Base-by-base conservation (phyloP, 1,140 invertebrate genomes). In the Aphidius gifuensis region DNA sequence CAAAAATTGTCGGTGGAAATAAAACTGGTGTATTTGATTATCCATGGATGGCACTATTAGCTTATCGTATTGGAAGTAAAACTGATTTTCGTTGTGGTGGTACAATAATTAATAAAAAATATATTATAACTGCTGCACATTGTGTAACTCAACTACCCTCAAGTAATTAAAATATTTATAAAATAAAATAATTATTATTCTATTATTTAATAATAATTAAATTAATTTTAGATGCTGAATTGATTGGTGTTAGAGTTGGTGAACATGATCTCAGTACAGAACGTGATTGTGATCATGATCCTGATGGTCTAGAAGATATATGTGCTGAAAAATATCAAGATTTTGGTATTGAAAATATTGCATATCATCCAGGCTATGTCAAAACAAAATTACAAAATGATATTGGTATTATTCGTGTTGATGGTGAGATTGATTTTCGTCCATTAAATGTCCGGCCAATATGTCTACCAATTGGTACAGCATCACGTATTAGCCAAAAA, bases 81-180 rank as follows among this genome's bases (percentile, higher is more conserved):
- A 70, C 71, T 1, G 80, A 83, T 66, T 85, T 85, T 60, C 80
- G 81, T 55, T 89, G 87, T 67, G 87, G 85, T 0, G 87, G 85
- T 4, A 82, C 86, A 0, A 73, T 89, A 0, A 87, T 90, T 62
- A 85, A 81, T 48, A 69, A 82, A 38, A 74, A 83, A 64, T 87
- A 88, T 68, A 81, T 89, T 21, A 67, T 89, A 38, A 90, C 87
- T 4, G 87, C 87, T 1, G 87, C 86, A 0, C 88, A 90, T 68
- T 89, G 87, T 65, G 78, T 88, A 6, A 78, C 76, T 1, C 74
- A 77, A 23, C 65, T 85, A n/a, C 70, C 71, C 0, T 64, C 64
- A 8, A 70, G 51, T 66, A 54, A 58, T 11, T 47, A 38, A 58
- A 43, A 8, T 44, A 32, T 3, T 6, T 5, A 11, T 32, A 53